Base-by-base conservation (phyloP, 2,888 invertebrate genomes). In the Apantesis nais region DNA sequence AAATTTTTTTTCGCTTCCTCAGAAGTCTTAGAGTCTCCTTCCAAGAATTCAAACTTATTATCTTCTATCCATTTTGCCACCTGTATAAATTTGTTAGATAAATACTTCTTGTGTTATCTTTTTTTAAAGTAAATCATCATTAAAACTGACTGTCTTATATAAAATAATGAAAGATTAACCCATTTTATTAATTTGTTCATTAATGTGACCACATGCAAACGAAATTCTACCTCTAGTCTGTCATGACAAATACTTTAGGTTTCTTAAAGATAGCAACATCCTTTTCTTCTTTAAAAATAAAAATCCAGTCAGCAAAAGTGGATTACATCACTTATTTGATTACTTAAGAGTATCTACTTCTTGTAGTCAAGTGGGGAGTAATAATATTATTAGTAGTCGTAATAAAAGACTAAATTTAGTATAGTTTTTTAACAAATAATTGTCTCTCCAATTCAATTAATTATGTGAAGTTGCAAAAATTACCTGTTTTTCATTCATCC, bases 401-500 rank as follows among this genome's bases (percentile, higher is more conserved):
- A n/a, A 52, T 9, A n/a, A 52, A 52, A n/a, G 52, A 44, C 44
- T 4, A 16, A 1, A 3, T 19, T 48, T 48, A 22, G 22, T 22
- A 8, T 48, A 22, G 48, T 48, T n/a, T 52, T 0, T n/a, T 52
- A 19, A 52, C 48, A 48, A 48, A 48, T 34, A 5, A 22, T 9
- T 48, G 9, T 48, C 48, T 39, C 39, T 22, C 7, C 48, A 52
- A 52, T n/a, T 22, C n/a, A 52, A 9, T n/a, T 34, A 34, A 34
- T 39, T 25, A n/a, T 25, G 14, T 55, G 12, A 25, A 29, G 29
- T 58, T 39, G 61, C 0, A 67, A 0, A 29, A 55, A 39, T 73
- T 76, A 94, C 94, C 89, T 91, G 89, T 44, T 92, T 92, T 64
- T 93, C 93, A 70, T 83, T 86, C 93, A 95, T 94, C 95, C 94